phyloP scores from a whole-genome alignment of 2,113 vertebrate species.

The Carassius gibelio region DNA sequence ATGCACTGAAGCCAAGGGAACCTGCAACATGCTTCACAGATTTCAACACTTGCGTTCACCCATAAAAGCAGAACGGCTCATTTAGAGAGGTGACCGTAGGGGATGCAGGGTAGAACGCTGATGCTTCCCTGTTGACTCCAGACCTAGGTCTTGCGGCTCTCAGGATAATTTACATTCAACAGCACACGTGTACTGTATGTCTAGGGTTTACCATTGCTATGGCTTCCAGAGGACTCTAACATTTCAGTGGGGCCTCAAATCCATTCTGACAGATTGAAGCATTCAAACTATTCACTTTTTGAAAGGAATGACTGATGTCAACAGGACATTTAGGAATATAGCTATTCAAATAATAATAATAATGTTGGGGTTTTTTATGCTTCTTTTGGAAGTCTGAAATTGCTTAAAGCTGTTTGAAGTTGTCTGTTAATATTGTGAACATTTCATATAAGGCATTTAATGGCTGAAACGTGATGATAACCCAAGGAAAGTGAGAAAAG shows the following conservation, averaged over 20 bases:
- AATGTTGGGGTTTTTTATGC: background rate
- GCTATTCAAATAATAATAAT: conserved; percentile 10
- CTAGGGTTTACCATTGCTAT: conserved; percentile 55
- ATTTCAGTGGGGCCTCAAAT: conserved; percentile 45
- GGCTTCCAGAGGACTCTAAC: conserved; percentile 48
- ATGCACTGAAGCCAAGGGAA: conserved; percentile 63
- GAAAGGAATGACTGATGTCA: conserved; percentile 13
- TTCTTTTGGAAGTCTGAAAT: background rate
- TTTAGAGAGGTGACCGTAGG: conserved; percentile 65
- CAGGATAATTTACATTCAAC: conserved; percentile 61
- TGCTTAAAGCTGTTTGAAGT: conserved; percentile 28
- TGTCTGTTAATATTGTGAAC: background rate
- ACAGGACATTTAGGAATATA: conserved; percentile 13
- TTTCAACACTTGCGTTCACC: conserved; percentile 70
- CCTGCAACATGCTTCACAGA: conserved; percentile 58
- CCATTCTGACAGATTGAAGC: conserved; percentile 35
- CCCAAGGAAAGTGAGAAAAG: background rate
- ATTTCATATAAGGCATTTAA: conserved; percentile 32
- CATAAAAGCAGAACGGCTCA: conserved; percentile 64
- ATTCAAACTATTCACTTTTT: conserved; percentile 28
- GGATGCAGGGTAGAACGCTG: conserved; percentile 49
- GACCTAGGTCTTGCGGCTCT: conserved; percentile 50
- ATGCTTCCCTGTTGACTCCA: conserved; percentile 54
- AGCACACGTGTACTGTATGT: conserved; percentile 59
- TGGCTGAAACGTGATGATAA: conserved; percentile 27